Percentiles rank a stretch among this genome's conserved stretches.
Conservation (phyloP, 2,797 vertebrate genomes). For the Bradypodion ventrale region DNA sequence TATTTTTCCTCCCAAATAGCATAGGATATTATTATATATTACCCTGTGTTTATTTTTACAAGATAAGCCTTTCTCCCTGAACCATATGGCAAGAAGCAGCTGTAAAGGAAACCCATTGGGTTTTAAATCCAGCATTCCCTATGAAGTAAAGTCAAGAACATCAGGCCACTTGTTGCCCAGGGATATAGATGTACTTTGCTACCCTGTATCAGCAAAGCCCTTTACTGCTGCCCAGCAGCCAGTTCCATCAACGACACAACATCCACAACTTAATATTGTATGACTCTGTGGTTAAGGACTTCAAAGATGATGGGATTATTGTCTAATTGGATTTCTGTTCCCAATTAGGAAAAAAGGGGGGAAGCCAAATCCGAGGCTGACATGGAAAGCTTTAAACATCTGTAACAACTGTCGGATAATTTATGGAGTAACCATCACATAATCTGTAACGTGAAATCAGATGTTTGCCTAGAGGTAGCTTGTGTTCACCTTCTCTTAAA, state of each 20-base stretch:
- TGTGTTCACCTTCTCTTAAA: constrained; percentile 1
- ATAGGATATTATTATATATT: constrained; percentile 26
- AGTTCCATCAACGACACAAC: constrained; percentile 14
- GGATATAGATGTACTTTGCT: not conserved
- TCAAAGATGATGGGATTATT: constrained; percentile 44
- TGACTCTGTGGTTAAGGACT: not conserved
- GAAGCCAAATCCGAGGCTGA: constrained; percentile 26
- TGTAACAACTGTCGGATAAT: constrained; percentile 44
- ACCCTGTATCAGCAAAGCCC: not conserved
- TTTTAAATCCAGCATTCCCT: constrained; percentile 11
- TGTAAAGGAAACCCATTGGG: not conserved
- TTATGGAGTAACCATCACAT: not conserved
- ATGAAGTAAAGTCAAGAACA: not conserved
- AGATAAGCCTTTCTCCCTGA: constrained; percentile 6
- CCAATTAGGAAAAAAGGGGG: constrained; percentile 49
- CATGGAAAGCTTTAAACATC: constrained; percentile 40
- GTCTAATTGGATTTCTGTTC: constrained; percentile 67
- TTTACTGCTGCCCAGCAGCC: not conserved
- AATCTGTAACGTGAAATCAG: fast-evolving
- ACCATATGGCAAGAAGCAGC: not conserved
- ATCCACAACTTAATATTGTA: not conserved
- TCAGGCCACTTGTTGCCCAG: not conserved
- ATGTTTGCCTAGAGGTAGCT: not conserved
- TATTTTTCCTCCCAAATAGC: constrained; percentile 15
- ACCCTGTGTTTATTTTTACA: constrained; percentile 16